Percentiles rank a stretch among this genome's conserved stretches.
These are phyloP conservation scores for Papilio xuthus DNA, from an alignment of 1,140 invertebrate species.

Conservation along the genomic window DNA sequence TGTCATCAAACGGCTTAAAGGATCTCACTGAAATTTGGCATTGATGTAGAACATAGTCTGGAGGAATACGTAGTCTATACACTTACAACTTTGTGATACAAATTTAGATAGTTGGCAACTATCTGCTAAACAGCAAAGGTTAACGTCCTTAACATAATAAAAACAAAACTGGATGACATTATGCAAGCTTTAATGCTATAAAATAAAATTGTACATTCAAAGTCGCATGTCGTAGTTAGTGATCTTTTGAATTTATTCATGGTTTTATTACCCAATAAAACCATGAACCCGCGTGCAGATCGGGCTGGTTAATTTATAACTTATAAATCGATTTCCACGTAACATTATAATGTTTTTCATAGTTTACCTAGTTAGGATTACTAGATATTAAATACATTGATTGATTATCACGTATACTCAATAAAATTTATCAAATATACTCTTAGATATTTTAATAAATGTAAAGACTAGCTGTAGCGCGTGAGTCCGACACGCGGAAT, in stretches of 20 bases:
- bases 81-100: too few species aligned
- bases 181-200: conserved; percentile 18
- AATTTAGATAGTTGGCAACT: background rate
- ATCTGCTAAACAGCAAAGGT: background rate
- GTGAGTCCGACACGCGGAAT: too few species aligned
- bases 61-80: too few species aligned
- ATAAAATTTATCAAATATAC: background rate
- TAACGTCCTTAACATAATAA: background rate
- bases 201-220: conserved; percentile 23
- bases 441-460: too few species aligned
- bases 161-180: background rate
- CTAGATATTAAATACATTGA: background rate
- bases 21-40: too few species aligned
- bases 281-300: conserved; percentile 14
- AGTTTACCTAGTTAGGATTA: background rate
- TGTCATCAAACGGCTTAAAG: too few species aligned
- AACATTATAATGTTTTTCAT: conserved; percentile 21
- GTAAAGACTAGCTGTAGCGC: too few species aligned
- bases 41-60: too few species aligned
- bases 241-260: conserved; percentile 42
- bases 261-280: conserved; percentile 40
- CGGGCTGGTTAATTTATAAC: conserved; percentile 29
- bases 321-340: conserved; percentile 27
- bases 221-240: conserved; percentile 25
- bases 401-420: background rate